Conservation (phyloP, 64 coral and sea anemone genomes). For the Acropora tenuis region DNA sequence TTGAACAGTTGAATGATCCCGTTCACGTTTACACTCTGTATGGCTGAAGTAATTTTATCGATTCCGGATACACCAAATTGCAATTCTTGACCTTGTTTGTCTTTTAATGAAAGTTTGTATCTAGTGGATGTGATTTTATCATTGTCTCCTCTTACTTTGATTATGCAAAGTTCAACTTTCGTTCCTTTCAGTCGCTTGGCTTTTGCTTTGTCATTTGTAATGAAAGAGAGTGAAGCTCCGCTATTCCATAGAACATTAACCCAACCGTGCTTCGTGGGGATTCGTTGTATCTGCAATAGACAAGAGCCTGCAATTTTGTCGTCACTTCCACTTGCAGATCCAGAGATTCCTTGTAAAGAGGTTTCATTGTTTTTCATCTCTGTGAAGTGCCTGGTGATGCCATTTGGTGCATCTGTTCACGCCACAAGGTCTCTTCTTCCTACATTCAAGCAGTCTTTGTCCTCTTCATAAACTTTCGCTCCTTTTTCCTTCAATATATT, state of each 20-base stretch:
- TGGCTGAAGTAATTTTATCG: constrained; percentile 58
- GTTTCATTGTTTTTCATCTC: not conserved
- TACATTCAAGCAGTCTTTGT: no score
- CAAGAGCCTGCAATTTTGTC: not conserved
- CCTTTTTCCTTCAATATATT: no score
- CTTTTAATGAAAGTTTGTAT: constrained; percentile 25
- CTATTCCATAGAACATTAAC: no score
- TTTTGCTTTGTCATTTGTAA: constrained; percentile 60
- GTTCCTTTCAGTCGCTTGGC: constrained; percentile 12
- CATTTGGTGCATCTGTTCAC: constrained; percentile 34
- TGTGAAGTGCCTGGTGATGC: not conserved
- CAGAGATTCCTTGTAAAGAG: not conserved
- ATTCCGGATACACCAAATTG: constrained; percentile 58
- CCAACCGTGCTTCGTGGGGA: constrained; percentile 34
- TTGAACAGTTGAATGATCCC: no score
- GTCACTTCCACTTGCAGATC: not conserved
- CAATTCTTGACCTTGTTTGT: constrained; percentile 4
- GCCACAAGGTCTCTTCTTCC: constrained; percentile 32
- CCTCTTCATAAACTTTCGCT: no score
- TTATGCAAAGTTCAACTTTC: no score
- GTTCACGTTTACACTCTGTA: constrained; percentile 29
- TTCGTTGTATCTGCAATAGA: constrained; percentile 54
- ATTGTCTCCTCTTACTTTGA: constrained; percentile 10
- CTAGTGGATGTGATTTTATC: constrained; percentile 48
- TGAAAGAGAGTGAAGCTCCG: constrained; percentile 60